Conservation (phyloP, 2,113 vertebrate species). For the Entomyzon cyanotis region DNA sequence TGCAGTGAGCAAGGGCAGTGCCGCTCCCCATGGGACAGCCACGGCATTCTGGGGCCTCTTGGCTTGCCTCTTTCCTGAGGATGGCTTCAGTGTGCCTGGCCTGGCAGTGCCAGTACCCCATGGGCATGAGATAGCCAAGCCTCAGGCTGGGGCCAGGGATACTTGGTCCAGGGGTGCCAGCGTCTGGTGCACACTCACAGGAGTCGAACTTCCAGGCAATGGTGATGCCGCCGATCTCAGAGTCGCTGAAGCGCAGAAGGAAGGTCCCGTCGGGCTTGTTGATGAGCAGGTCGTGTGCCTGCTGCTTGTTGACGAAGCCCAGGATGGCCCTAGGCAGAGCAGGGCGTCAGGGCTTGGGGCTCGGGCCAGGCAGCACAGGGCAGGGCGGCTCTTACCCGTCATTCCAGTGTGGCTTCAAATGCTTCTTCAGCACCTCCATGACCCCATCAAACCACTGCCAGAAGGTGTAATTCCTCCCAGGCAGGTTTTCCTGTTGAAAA, state of each 20-base stretch:
- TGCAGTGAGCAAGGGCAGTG: fast-evolving
- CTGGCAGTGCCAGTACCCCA: fast-evolving
- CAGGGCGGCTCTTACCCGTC: constrained; percentile 83
- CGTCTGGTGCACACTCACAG: constrained; percentile 26
- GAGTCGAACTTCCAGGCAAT: constrained; percentile 91
- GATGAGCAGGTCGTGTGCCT: constrained; percentile 96
- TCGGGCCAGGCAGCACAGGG: not conserved
- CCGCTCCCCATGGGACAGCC: fast-evolving
- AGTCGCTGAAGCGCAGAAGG: constrained; percentile 95
- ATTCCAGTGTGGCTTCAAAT: constrained; percentile 95
- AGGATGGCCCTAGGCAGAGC: constrained; percentile 86
- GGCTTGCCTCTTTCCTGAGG: not conserved
- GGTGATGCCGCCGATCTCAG: constrained; percentile 96
- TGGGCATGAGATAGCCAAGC: fast-evolving
- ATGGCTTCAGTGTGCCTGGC: fast-evolving
- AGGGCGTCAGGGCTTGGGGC: not conserved
- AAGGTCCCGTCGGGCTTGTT: constrained; percentile 98
- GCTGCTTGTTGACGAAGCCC: constrained; percentile 98
- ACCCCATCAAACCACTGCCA: constrained; percentile 99
- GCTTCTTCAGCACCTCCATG: constrained; percentile 96
- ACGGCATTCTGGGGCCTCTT: not conserved
- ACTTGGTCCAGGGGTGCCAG: fast-evolving
- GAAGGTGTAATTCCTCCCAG: constrained; percentile 95
- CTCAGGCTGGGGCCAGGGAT: too few relatives aligned
- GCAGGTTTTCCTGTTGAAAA: constrained; percentile 88